These are phyloP conservation scores for Pomacea maculata DNA, from an alignment of 1,140 invertebrate species.

Conservation along the genomic window DNA sequence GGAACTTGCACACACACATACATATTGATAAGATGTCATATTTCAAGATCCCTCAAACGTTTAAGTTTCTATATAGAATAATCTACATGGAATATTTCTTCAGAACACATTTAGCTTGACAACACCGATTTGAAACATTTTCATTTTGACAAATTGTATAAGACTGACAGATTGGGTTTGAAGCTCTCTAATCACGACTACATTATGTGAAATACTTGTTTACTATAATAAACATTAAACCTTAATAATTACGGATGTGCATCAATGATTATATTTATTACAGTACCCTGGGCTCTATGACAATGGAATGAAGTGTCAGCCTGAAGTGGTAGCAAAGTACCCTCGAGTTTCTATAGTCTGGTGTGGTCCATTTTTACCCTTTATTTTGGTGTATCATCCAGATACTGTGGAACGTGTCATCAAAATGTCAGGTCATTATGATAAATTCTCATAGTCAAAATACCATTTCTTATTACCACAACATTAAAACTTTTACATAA, in stretches of 20 bases:
- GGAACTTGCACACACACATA: no score
- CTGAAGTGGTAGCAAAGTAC: slow-evolving; percentile 27
- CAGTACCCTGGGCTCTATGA: slow-evolving; percentile 44
- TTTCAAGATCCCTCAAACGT: no score
- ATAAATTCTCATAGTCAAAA: no score
- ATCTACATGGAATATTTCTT: no score
- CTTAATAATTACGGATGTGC: no score
- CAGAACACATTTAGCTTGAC: no score
- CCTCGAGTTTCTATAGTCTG: slow-evolving; percentile 35
- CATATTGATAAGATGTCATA: no score
- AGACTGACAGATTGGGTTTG: no score
- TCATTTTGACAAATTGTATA: not conserved
- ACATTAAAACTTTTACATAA: no score
- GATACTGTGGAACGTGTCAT: slow-evolving; percentile 49
- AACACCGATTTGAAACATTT: not conserved
- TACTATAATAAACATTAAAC: not conserved
- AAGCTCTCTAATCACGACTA: no score
- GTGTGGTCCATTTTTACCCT: slow-evolving; percentile 37
- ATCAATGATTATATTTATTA: not conserved
- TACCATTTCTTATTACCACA: no score
- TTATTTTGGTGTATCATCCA: slow-evolving; percentile 45
- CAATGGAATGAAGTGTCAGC: slow-evolving; percentile 38
- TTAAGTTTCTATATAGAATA: no score
- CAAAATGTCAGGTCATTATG: slow-evolving; percentile 41
- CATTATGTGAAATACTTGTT: not conserved